phyloP scores from a whole-genome alignment of 2,113 vertebrate species.

The Euleptes europaea region DNA sequence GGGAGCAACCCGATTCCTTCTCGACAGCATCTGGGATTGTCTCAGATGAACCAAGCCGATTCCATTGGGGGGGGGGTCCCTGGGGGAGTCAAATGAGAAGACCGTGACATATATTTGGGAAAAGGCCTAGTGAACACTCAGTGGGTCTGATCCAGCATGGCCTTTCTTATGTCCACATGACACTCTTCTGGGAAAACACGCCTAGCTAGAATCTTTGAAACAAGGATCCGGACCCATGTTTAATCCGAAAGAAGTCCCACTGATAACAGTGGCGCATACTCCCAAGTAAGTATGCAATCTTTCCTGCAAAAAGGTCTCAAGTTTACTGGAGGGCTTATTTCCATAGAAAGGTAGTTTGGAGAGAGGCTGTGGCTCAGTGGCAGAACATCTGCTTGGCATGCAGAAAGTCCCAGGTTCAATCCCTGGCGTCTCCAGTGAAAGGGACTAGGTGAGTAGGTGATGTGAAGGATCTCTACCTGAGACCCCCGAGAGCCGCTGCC shows the following conservation, averaged over 20 bases:
- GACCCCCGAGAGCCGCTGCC: too few species aligned
- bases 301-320: neutral
- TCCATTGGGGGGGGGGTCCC: neutral
- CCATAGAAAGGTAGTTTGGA: neutral
- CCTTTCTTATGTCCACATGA: too few species aligned
- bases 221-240: neutral
- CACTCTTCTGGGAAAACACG: neutral
- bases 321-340: neutral
- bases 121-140: too few species aligned
- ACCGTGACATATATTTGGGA: neutral
- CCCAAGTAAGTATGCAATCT: neutral
- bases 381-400: too few species aligned
- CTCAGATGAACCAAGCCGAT: neutral
- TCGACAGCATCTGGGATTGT: neutral
- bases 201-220: neutral
- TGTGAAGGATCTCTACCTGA: too few species aligned
- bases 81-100: neutral
- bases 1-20: slow-evolving; percentile 55
- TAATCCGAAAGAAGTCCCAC: neutral
- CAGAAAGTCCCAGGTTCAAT: too few species aligned
- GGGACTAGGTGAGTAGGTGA: too few species aligned
- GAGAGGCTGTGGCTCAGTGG: too few species aligned
- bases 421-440: too few species aligned
- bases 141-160: too few species aligned
- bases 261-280: neutral